A percentile compares a stretch with the other conserved stretches of the same genome.
These are phyloP conservation scores for Chlorodrepanis virens DNA, from an alignment of 2,113 vertebrate species.

Conservation along the genomic window DNA sequence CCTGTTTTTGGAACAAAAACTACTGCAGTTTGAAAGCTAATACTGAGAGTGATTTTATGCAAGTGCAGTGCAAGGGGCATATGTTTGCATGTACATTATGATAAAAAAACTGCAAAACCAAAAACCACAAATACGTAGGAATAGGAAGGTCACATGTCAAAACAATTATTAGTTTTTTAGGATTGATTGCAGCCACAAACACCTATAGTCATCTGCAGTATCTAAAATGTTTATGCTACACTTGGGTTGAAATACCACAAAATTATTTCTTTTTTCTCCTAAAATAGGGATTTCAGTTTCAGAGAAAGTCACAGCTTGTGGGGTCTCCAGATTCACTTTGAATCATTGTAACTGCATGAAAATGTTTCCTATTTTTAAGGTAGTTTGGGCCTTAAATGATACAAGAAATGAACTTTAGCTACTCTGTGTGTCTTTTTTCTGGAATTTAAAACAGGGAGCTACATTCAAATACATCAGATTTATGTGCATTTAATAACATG, in stretches of 20 bases:
- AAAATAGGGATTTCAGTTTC: neutral
- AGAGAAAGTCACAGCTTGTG: neutral
- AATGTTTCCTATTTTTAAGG: neutral
- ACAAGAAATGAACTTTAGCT: conserved; percentile 32
- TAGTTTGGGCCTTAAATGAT: neutral
- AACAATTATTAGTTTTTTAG: neutral
- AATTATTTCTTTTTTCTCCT: neutral
- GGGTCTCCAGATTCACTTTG: neutral
- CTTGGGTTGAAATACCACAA: neutral
- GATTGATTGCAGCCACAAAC: neutral
- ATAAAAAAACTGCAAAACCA: neutral
- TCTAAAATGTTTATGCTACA: neutral
- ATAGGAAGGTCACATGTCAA: neutral
- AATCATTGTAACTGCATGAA: neutral
- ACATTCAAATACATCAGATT: neutral
- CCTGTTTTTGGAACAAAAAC: neutral
- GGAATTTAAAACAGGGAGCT: neutral
- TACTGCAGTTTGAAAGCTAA: neutral
- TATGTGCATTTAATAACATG: neutral
- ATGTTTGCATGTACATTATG: neutral
- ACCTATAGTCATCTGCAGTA: neutral
- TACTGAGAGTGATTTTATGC: neutral
- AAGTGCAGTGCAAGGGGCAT: neutral
- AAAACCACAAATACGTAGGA: rapidly evolving
- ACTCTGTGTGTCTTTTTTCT: neutral